These are phyloP conservation scores for Epinotia ramella DNA, from an alignment of 2,888 invertebrate species.

Conservation along the genomic window DNA sequence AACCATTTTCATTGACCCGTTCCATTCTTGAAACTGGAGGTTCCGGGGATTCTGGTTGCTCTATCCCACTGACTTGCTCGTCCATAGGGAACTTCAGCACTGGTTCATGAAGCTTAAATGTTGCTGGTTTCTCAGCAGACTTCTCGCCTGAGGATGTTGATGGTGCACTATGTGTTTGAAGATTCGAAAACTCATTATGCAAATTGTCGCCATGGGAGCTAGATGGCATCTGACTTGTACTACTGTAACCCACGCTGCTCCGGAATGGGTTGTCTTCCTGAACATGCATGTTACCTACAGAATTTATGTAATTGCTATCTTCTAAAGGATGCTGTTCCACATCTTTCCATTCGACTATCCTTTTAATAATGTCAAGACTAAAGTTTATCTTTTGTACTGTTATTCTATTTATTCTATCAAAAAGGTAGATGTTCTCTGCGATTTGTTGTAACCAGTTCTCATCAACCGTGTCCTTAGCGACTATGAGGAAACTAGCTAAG, in stretches of 20 bases:
- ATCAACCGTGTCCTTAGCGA: slow-evolving; percentile 92
- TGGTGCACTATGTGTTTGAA: slow-evolving; percentile 73
- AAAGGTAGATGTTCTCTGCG: slow-evolving; percentile 88
- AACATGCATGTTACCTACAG: slow-evolving; percentile 68
- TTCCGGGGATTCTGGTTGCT: slow-evolving; percentile 68
- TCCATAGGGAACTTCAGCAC: slow-evolving; percentile 71
- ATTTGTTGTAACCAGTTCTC: slow-evolving; percentile 92
- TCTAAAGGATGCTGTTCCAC: slow-evolving; percentile 92
- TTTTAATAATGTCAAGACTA: slow-evolving; percentile 93
- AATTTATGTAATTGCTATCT: slow-evolving; percentile 84
- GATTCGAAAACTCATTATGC: slow-evolving; percentile 78
- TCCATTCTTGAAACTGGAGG: slow-evolving; percentile 72
- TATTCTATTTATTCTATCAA: slow-evolving; percentile 87
- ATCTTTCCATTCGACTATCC: slow-evolving; percentile 96
- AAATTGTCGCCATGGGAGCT: slow-evolving; percentile 69
- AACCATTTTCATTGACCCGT: slow-evolving; percentile 79
- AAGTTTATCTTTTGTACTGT: slow-evolving; percentile 92
- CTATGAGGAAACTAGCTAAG: slow-evolving; percentile 92
- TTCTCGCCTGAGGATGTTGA: slow-evolving; percentile 70
- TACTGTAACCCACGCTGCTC: slow-evolving; percentile 69
- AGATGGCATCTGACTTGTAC: slow-evolving; percentile 58
- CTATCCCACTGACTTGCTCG: slow-evolving; percentile 61
- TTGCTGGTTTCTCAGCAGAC: slow-evolving; percentile 57
- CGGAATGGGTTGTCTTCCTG: slow-evolving; percentile 79
- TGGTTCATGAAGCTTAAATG: slow-evolving; percentile 76